A percentile compares a stretch with the other conserved stretches of the same genome.
Conservation (phyloP, 2,797 vertebrate genomes). For the Xiphophorus birchmanni region DNA sequence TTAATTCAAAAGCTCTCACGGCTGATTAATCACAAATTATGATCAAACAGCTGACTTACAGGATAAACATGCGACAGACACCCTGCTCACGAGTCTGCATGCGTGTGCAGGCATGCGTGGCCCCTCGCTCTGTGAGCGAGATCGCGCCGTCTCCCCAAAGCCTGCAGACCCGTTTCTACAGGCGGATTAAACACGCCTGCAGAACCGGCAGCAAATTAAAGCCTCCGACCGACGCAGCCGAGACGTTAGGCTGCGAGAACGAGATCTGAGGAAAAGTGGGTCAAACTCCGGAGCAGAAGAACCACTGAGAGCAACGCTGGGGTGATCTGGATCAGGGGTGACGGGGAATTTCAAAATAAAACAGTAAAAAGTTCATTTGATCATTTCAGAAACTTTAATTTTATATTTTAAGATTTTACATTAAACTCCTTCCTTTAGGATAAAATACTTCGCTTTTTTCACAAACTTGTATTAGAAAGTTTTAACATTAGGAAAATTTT, state of each 20-base stretch:
- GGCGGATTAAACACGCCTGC: constrained; percentile 65
- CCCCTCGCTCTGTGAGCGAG: background rate
- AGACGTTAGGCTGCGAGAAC: background rate
- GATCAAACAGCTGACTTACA: constrained; percentile 74
- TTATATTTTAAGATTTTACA: background rate
- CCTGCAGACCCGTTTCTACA: constrained; percentile 66
- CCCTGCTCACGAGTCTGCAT: constrained; percentile 43
- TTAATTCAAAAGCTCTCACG: constrained; percentile 63
- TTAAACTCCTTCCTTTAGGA: background rate
- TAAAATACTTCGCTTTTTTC: background rate
- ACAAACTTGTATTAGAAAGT: background rate
- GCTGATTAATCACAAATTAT: constrained; percentile 72
- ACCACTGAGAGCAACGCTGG: background rate
- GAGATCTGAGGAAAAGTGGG: background rate
- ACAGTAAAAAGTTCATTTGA: constrained; percentile 37
- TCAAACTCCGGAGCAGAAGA: constrained; percentile 1
- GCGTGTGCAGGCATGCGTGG: constrained; percentile 33
- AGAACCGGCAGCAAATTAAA: constrained; percentile 60
- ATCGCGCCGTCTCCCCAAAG: constrained; percentile 55
- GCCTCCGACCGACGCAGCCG: background rate
- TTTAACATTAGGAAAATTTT: background rate
- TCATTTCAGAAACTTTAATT: background rate
- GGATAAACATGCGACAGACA: constrained; percentile 69
- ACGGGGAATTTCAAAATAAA: constrained; percentile 10
- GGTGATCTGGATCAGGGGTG: constrained; percentile 24